Evolutionary conservation across 1,140 invertebrate genomes (phyloP), one percentile per base, ranked within the genome.

Genomic region (Drosophila azteca): DNA sequence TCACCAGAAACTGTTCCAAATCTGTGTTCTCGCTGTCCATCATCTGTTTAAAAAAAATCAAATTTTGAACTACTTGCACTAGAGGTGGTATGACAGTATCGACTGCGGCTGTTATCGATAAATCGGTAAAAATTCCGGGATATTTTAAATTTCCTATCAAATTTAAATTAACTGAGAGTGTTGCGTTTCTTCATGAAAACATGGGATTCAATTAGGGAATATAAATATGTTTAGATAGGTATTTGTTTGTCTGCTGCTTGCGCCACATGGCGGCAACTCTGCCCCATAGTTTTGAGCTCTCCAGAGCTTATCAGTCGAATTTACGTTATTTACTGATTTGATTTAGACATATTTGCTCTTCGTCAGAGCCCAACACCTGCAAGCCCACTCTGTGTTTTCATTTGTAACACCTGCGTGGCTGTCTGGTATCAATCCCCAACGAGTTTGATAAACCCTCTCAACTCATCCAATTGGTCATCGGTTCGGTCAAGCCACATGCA

Each of bases 391-490:
- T 74, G 70, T 74, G 70, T 75, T 62, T 63, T 39, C 75, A 60
- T 52, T 67, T 78, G 65, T 81, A 87, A 87, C 79, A 83, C 79
- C 79, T 87, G 80, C 80, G 62, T 83, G 45, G 55, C 41, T 54
- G 22, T 22, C 75, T 35, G 70, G 65, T 85, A 82, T 77, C 78
- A 73, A 87, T 66, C 57, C 45, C 64, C 46, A 45, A 26, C 35
- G 48, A 51, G 17, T 52, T 57, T 81, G 81, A 87, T 85, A 82
- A 87, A 77, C 66, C 55, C 58, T 54, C 43, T 68, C 57, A 49
- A 8, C 31, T 31, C 31, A 31, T 31, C 31, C 13, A 62, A 43
- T 66, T 77, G 69, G 53, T 66, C 81, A 87, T 77, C 73, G 75
- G 20, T 44, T 49, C 41, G 59, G 52, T 48, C 24, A 22, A 13